Evolutionary conservation across 2,888 invertebrate species (phyloP).

Genomic region (Stenoptilia bipunctidactyla): DNA sequence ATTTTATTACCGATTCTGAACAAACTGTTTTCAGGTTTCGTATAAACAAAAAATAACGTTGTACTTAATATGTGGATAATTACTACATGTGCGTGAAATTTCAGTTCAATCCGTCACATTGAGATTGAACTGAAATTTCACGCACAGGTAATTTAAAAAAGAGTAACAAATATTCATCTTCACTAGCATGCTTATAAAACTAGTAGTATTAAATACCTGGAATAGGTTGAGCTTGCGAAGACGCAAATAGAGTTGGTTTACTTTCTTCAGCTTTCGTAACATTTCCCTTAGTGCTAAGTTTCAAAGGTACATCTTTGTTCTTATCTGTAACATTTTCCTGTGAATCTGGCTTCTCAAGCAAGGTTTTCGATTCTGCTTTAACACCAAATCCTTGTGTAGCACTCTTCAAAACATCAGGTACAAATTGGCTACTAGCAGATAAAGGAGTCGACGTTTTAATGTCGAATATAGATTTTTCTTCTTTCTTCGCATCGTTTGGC

Average conservation of each 20-base stretch:
- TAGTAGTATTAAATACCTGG: too few species aligned
- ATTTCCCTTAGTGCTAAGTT: conserved; percentile 32
- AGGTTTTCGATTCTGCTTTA: not conserved
- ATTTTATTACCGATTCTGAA: too few species aligned
- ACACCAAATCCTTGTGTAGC: conserved; percentile 14
- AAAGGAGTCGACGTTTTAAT: conserved; percentile 6
- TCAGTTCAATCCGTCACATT: too few species aligned
- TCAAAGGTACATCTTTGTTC: not conserved
- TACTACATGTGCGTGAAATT: too few species aligned
- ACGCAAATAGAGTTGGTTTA: not conserved
- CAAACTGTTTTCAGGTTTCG: too few species aligned
- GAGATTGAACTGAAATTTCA: too few species aligned
- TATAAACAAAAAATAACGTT: too few species aligned
- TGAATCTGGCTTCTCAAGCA: conserved; percentile 6
- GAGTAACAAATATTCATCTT: too few species aligned
- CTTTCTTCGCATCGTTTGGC: conserved; percentile 22
- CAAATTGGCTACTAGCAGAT: conserved; percentile 22
- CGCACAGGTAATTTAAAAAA: too few species aligned
- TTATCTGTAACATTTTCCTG: conserved; percentile 25
- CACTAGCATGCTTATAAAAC: too few species aligned
- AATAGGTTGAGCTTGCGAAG: too few species aligned
- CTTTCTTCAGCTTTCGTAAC: conserved; percentile 22
- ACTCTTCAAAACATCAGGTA: conserved; percentile 32
- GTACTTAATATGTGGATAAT: too few species aligned
- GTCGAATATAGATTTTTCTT: conserved; percentile 31